Conservation (phyloP, 2,797 vertebrate genomes). For the Eremophila alpestris region DNA sequence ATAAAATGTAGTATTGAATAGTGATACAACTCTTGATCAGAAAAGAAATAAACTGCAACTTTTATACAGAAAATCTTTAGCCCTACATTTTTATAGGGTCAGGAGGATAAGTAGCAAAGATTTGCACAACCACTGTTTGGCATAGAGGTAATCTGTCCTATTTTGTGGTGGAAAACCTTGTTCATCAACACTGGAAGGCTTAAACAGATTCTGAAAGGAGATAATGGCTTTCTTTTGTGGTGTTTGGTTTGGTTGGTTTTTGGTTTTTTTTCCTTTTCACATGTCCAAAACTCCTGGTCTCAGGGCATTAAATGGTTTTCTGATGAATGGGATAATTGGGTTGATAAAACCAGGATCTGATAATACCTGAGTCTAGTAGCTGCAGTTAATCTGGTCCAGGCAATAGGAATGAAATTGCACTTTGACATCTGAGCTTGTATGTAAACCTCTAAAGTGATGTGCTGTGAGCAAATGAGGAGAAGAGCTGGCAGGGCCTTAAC, state of each 20-base stretch:
- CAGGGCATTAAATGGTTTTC: neutral
- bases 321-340: neutral
- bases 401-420: neutral
- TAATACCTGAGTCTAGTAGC: neutral
- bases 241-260: neutral
- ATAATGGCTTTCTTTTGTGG: neutral
- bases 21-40: slow-evolving; percentile 60
- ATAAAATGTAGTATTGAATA: slow-evolving; percentile 77
- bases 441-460: neutral
- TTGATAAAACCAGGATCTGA: neutral
- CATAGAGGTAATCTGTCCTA: neutral
- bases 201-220: neutral
- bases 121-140: slow-evolving; percentile 41
- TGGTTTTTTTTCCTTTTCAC: neutral
- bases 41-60: slow-evolving; percentile 62
- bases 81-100: slow-evolving; percentile 56
- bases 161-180: neutral
- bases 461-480: neutral
- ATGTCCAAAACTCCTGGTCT: neutral
- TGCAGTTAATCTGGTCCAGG: neutral
- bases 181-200: neutral
- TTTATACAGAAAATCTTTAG: slow-evolving; percentile 60
- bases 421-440: neutral
- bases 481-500: neutral
- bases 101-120: slow-evolving; percentile 2